Evolutionary conservation across 2,888 invertebrate genomes (phyloP).

Genomic region (Latheticus oryzae): DNA sequence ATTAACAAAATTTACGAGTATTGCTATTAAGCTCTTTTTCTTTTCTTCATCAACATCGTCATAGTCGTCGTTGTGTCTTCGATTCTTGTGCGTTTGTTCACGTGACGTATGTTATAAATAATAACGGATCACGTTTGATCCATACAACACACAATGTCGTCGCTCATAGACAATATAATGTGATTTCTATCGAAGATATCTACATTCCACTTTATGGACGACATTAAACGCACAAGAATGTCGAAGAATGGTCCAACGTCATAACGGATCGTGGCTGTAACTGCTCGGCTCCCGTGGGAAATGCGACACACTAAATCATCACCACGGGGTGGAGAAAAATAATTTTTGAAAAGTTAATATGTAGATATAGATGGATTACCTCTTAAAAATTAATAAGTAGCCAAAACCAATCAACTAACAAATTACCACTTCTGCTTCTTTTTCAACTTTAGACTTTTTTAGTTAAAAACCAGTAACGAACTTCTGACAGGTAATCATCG

Average conservation of each 20-base stretch:
- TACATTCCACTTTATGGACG: slow-evolving; percentile 33
- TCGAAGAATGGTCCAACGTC: slow-evolving; percentile 23
- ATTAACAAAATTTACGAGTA: slow-evolving; percentile 24
- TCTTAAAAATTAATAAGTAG: no score
- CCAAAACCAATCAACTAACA: no score
- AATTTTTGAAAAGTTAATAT: no score
- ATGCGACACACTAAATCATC: slow-evolving; percentile 7
- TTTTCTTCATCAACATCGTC: neutral
- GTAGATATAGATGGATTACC: no score
- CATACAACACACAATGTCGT: slow-evolving; percentile 45
- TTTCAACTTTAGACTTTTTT: no score
- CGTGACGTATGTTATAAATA: slow-evolving; percentile 33
- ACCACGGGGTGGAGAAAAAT: no score
- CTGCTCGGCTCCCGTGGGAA: slow-evolving; percentile 36
- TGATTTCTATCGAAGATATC: slow-evolving; percentile 43
- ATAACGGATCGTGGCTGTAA: slow-evolving; percentile 23
- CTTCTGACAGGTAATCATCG: no score
- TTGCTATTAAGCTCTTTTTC: slow-evolving; percentile 4
- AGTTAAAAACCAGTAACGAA: no score
- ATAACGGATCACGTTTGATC: slow-evolving; percentile 48
- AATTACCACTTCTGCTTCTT: no score
- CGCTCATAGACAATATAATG: slow-evolving; percentile 45
- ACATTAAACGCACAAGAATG: slow-evolving; percentile 39
- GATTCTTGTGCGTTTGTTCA: slow-evolving; percentile 1
- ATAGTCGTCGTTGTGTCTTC: no score